Evolutionary conservation across 2,888 invertebrate species (phyloP).

Genomic region (Patella depressa): DNA sequence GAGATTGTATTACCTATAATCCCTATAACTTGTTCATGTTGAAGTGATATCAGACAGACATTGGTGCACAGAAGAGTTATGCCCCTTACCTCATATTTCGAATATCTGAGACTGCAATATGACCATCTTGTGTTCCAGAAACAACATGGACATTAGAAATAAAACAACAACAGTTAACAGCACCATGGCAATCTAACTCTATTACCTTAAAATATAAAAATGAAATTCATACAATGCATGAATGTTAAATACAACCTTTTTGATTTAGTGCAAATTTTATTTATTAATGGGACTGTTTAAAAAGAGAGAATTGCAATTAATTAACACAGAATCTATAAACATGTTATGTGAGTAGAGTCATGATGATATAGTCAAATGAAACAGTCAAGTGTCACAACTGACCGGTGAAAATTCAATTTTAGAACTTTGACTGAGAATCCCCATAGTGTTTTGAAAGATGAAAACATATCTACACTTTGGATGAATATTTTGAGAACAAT

Average conservation of each 20-base stretch:
- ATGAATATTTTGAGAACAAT: no score
- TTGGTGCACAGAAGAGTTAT: background rate
- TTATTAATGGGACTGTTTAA: background rate
- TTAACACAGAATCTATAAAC: background rate
- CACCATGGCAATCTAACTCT: constrained; percentile 67
- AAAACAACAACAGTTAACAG: constrained; percentile 76
- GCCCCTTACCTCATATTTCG: constrained; percentile 63
- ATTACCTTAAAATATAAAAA: constrained; percentile 61
- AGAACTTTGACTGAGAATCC: no score
- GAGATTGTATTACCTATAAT: no score
- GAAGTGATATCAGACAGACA: background rate
- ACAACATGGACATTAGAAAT: constrained; percentile 73
- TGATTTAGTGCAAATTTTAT: background rate
- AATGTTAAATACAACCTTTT: background rate
- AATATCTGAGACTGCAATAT: constrained; percentile 66
- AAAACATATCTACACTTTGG: no score
- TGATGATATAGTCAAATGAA: no score
- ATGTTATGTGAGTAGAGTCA: no score
- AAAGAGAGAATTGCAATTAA: background rate
- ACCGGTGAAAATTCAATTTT: no score
- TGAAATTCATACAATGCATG: background rate
- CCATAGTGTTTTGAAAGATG: no score
- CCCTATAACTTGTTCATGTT: no score
- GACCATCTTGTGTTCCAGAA: constrained; percentile 78
- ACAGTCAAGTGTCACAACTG: no score